phyloP scores from a whole-genome alignment of 2,113 vertebrate species.

The Microtus pennsylvanicus region DNA sequence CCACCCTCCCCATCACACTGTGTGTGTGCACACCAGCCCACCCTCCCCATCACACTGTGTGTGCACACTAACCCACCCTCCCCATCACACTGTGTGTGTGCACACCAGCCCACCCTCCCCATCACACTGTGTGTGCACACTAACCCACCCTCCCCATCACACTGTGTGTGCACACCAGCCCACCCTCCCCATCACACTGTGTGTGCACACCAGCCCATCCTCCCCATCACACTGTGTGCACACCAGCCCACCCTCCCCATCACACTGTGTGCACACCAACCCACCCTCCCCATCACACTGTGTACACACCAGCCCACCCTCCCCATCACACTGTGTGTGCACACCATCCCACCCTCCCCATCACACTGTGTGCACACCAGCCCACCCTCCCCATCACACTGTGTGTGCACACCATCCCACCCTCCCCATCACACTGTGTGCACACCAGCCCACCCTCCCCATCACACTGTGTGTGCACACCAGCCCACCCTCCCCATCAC shows the following conservation, averaged over 20 bases:
- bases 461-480: not conserved
- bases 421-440: not conserved
- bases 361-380: rapidly evolving
- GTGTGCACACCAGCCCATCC: rapidly evolving
- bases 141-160: not conserved
- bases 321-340: not conserved
- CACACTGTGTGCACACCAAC: not conserved
- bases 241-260: rapidly evolving
- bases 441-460: not conserved
- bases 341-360: not conserved
- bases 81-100: too few species aligned
- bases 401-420: rapidly evolving
- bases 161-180: not conserved
- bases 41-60: rapidly evolving
- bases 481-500: not conserved
- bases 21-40: rapidly evolving
- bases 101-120: not conserved
- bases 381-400: not conserved
- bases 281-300: not conserved
- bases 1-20: not conserved
- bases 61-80: not conserved
- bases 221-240: rapidly evolving
- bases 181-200: rapidly evolving
- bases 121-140: not conserved
- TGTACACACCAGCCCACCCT: too few species aligned